Evolutionary conservation across 1,140 invertebrate species (phyloP).

Genomic region (Listronotus bonariensis): DNA sequence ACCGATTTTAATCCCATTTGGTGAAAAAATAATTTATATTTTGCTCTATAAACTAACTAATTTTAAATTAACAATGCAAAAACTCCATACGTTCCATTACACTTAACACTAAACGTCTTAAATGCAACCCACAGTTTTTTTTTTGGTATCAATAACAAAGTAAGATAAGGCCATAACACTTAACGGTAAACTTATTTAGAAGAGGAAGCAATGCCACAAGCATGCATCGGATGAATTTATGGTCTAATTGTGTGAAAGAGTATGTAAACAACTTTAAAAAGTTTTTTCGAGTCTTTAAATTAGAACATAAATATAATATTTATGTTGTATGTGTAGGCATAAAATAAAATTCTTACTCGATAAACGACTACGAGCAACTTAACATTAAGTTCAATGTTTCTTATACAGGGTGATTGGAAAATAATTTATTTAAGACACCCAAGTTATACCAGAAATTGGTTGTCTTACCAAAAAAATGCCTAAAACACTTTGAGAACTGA

Average conservation of each 20-base stretch:
- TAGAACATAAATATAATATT: background rate
- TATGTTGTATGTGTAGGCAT: background rate
- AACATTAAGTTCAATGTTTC: too few species aligned
- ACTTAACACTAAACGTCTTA: conserved; percentile 1
- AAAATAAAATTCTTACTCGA: too few species aligned
- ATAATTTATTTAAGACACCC: too few species aligned
- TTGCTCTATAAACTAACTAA: too few species aligned
- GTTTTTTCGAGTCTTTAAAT: background rate
- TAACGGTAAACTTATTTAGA: conserved; percentile 13
- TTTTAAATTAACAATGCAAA: too few species aligned
- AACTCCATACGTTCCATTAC: background rate
- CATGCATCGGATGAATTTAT: conserved; percentile 3
- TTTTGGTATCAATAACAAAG: conserved; percentile 11
- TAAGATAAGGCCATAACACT: conserved; percentile 10
- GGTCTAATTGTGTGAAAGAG: conserved; percentile 12
- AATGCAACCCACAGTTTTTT: conserved; percentile 6
- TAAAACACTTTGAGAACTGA: too few species aligned
- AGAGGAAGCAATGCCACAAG: background rate
- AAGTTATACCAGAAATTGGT: too few species aligned
- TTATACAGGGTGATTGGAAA: too few species aligned
- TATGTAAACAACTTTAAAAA: conserved; percentile 4
- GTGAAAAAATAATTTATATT: too few species aligned
- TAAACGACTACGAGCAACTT: too few species aligned
- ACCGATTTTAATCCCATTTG: too few species aligned
- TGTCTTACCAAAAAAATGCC: too few species aligned